Base-by-base conservation (phyloP, 2,113 vertebrate species). In the Ptilorrhoa leucosticta region DNA sequence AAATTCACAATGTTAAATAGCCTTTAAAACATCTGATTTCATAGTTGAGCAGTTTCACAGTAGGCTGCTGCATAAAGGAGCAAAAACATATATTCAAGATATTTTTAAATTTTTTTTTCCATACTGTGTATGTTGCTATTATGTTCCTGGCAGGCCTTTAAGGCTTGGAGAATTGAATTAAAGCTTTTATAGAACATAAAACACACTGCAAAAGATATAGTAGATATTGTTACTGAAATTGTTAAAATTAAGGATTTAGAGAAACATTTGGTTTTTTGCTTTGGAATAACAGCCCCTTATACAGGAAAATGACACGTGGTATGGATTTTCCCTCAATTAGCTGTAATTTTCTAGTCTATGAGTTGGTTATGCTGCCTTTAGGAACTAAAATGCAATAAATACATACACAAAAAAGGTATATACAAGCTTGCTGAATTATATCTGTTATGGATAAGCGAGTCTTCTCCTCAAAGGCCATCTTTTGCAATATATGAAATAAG, bases 1-100 rank as follows among this genome's bases (percentile, higher is more conserved):
- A 83, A 83, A 90, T 84, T 73, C 71, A 47, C 26, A 15, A 17
- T 61, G 70, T 89, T 88, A 93, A 93, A 93, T 78, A 91, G 90
- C 58, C 85, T 96, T 95, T 95, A 80, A 83, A 93, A 87, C 35
- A 77, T 65, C 75, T 96, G 87, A 91, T 96, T 96, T 94, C 47
- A 50, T 33, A 69, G 24, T 35, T 77, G 81, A 93, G 64, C 58
- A 82, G 53, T 78, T 95, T 70, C 81, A 89, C 81, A 85, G 78
- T 76, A 44, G 85, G 83, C 56, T 90, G 70, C 47, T 80, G 44
- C 19, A 40, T 50, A 37, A 93, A 56, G 58, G 37, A 89, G 12
- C 22, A 58, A 83, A 93, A 97, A 90, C 88, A 83, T 76, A 61
- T 78, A 72, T 69, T 95, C 48, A 69, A 35, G 37, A 42, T 76